Conservation (phyloP, 2,888 invertebrate species). For the Cartodere bifasciata region DNA sequence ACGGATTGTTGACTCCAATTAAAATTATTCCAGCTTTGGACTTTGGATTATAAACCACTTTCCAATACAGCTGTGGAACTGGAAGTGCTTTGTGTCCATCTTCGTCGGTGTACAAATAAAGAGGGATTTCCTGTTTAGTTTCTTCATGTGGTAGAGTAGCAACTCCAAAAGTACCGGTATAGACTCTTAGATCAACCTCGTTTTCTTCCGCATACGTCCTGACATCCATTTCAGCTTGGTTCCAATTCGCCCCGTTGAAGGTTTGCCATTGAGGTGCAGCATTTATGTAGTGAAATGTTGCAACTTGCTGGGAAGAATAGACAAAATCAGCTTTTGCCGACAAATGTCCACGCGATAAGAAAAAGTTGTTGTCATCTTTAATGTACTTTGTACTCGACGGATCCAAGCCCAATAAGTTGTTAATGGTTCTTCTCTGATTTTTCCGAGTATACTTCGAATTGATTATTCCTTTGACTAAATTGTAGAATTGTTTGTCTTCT, state of each 20-base stretch:
- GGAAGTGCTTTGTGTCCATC: constrained; percentile 29
- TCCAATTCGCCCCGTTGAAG: constrained; percentile 44
- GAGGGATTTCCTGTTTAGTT: constrained; percentile 16
- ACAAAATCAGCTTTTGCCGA: constrained; percentile 45
- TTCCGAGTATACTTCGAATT: not conserved
- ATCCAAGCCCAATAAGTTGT: not conserved
- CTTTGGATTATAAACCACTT: constrained; percentile 42
- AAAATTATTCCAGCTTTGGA: constrained; percentile 43
- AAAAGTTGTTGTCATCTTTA: no score
- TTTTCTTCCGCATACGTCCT: constrained; percentile 2
- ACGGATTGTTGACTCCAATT: constrained; percentile 50
- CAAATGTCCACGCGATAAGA: constrained; percentile 43
- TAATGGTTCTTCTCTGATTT: not conserved
- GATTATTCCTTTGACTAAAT: not conserved
- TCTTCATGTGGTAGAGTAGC: constrained; percentile 39
- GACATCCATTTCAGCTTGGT: constrained; percentile 12
- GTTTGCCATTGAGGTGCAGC: constrained; percentile 48
- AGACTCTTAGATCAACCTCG: constrained; percentile 3
- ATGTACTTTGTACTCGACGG: not conserved
- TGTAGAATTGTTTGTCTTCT: no score
- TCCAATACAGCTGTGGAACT: constrained; percentile 45
- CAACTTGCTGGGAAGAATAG: constrained; percentile 39
- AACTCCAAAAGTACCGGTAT: constrained; percentile 41
- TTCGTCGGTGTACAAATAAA: constrained; percentile 24
- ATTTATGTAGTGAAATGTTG: constrained; percentile 47